Conservation (phyloP, 2,888 invertebrate genomes). For the Synergus itoensis region DNA sequence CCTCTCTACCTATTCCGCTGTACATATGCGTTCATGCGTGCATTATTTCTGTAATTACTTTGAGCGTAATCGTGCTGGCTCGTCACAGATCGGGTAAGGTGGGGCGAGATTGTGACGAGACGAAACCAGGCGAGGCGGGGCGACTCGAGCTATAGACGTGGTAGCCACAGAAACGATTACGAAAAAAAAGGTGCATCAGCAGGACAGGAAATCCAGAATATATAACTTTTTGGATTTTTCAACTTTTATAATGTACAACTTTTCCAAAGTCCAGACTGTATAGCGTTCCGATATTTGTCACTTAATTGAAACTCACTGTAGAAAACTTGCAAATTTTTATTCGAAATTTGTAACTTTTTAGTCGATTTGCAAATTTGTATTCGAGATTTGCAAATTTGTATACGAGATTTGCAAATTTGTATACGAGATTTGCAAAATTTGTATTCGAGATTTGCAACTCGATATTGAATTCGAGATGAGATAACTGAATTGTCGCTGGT, state of each 20-base stretch:
- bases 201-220: background rate
- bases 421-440: too few relatives aligned
- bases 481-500: too few relatives aligned
- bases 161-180: background rate
- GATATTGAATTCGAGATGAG: too few relatives aligned
- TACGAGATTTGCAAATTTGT: too few relatives aligned
- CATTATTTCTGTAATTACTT: conserved; percentile 33
- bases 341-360: too few relatives aligned
- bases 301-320: background rate
- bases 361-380: too few relatives aligned
- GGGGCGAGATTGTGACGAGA: conserved; percentile 29
- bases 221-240: too few relatives aligned
- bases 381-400: too few relatives aligned
- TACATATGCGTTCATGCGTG: conserved; percentile 25
- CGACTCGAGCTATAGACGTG: background rate
- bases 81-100: conserved; percentile 18
- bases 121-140: conserved; percentile 21
- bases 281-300: background rate
- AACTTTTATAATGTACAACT: too few relatives aligned
- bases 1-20: background rate
- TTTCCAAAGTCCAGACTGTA: background rate
- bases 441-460: too few relatives aligned
- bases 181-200: background rate
- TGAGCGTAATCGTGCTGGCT: background rate
- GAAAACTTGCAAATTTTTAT: too few relatives aligned